phyloP scores from a whole-genome alignment of 2,888 invertebrate species.

The Drosophila mettleri region DNA sequence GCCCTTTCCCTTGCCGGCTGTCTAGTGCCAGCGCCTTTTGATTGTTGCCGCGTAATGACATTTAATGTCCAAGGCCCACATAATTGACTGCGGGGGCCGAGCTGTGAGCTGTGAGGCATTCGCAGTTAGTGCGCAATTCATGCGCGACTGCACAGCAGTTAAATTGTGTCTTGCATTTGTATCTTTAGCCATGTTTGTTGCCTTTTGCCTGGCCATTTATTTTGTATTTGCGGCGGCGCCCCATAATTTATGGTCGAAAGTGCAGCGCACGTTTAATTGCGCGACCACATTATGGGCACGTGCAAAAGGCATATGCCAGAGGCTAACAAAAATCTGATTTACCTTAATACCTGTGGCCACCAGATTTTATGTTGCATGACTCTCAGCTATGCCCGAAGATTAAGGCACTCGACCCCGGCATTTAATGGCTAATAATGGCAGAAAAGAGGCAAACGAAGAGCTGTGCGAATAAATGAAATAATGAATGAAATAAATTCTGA shows the following conservation, averaged over 20 bases:
- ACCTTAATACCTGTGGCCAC: conserved; percentile 27
- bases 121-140: conserved; percentile 51
- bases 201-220: conserved; percentile 52
- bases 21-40: conserved; percentile 52
- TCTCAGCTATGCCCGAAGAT: conserved; percentile 7
- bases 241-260: conserved; percentile 36
- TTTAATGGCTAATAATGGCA: conserved; percentile 21
- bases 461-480: conserved; percentile 20
- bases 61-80: conserved; percentile 74
- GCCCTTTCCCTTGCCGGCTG: neutral
- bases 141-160: conserved; percentile 78
- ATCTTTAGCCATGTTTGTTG: conserved; percentile 18
- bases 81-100: conserved; percentile 69
- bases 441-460: conserved; percentile 1
- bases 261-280: conserved; percentile 61
- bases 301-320: conserved; percentile 23
- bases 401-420: conserved; percentile 16
- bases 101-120: conserved; percentile 31
- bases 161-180: conserved; percentile 48
- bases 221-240: conserved; percentile 33
- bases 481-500: neutral
- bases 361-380: conserved; percentile 52
- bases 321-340: conserved; percentile 29
- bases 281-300: conserved; percentile 61
- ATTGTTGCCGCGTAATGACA: conserved; percentile 80